phyloP scores from a whole-genome alignment of 2,888 invertebrate species.

The Melanchra persicariae region DNA sequence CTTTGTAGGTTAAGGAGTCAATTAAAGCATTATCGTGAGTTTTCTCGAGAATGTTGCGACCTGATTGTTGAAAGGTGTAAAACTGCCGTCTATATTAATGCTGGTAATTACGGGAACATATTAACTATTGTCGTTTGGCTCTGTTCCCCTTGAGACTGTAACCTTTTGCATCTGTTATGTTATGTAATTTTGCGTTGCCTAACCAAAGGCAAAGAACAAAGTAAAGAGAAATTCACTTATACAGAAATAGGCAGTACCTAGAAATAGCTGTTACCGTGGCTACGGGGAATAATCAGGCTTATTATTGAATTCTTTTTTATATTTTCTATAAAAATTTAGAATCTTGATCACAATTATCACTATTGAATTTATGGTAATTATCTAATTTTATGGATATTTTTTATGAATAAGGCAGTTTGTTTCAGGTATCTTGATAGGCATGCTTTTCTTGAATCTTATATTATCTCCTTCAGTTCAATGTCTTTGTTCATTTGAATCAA shows the following conservation, averaged over 20 bases:
- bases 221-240: neutral
- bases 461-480: too few relatives aligned
- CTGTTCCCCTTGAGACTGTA: constrained; percentile 34
- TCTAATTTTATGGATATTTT: too few relatives aligned
- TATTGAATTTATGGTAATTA: too few relatives aligned
- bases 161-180: constrained; percentile 24
- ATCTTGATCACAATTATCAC: too few relatives aligned
- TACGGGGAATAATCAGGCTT: neutral
- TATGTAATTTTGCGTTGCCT: constrained; percentile 9
- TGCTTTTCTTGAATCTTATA: too few relatives aligned
- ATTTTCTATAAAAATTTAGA: neutral
- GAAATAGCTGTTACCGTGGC: neutral
- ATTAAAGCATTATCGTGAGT: constrained; percentile 50
- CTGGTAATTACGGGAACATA: constrained; percentile 17
- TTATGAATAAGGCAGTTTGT: too few relatives aligned
- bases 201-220: constrained; percentile 8
- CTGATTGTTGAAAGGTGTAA: constrained; percentile 26
- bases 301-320: neutral
- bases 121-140: constrained; percentile 11
- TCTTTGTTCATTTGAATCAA: too few relatives aligned
- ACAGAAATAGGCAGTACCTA: neutral
- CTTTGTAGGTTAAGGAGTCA: constrained; percentile 63
- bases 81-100: constrained; percentile 42
- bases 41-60: constrained; percentile 50
- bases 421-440: too few relatives aligned